Evolutionary conservation across 2,888 invertebrate species (phyloP), one percentile per base, ranked within the genome.

Genomic region (Pheosia tremula): DNA sequence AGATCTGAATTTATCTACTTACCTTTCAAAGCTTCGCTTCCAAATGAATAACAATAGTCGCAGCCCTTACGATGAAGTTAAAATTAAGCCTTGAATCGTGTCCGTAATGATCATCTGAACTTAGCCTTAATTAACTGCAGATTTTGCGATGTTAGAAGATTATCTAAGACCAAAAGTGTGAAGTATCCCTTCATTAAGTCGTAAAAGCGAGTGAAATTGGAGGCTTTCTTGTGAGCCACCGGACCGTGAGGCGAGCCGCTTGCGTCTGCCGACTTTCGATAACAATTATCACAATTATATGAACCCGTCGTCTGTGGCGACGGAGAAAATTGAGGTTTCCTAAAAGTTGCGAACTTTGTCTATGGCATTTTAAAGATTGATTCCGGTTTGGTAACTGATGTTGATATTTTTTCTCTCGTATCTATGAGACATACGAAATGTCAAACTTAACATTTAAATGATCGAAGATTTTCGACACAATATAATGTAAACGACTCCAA

Each of bases 181-280:
- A 58, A 57, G 67, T 75, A 74, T 71, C 71, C 74, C 65, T 73
- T 75, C 69, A 71, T 69, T 69, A 67, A 62, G 41, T 65, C 65
- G 61, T 62, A 52, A 62, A 71, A 65, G 68, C 63, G 59, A 63
- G 66, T 60, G 71, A 72, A 74, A 71, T 55, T 41, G 54, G 56
- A 63, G 56, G 67, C 74, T 66, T 67, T 62, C 63, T 70, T 68
- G 55, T 58, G 60, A 66, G 52, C 59, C 60, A n/a, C 5, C 66
- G 45, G 64, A 68, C 63, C 72, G 59, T 68, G 71, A 64, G 36
- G 56, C 49, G 7, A 38, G 43, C 41, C 66, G 61, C 11, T 55
- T 66, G 65, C 68, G 11, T 69, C 61, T 63, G 47, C 45, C 60
- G 56, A 71, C 77, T 75, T 75, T 75, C 79, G 67, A 72, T 70